These are phyloP conservation scores for Porites evermanni DNA, from an alignment of 92 coral and sea anemone genomes.

Conservation along the genomic window DNA sequence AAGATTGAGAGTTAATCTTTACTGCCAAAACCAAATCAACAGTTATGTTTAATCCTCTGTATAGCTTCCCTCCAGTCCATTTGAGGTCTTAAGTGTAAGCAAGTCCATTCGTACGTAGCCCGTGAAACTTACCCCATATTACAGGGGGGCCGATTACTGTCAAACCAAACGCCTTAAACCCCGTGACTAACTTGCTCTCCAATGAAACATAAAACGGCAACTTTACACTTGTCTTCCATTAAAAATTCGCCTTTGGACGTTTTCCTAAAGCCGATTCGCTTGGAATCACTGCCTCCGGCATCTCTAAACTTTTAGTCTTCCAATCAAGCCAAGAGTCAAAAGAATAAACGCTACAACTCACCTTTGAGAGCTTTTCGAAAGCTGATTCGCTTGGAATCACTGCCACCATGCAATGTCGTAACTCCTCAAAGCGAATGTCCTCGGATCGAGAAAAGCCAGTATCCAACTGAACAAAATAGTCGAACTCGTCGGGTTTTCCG, in stretches of 20 bases:
- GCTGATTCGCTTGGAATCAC: constrained; percentile 11
- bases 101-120: constrained; percentile 7
- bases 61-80: constrained; percentile 11
- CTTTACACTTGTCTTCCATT: constrained; percentile 8
- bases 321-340: no score
- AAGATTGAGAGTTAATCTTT: constrained; percentile 20
- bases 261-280: neutral
- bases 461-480: constrained; percentile 41
- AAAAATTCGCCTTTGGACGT: neutral
- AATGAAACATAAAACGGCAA: constrained; percentile 31
- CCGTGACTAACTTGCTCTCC: constrained; percentile 13
- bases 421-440: constrained; percentile 5
- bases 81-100: constrained; percentile 9
- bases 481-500: constrained; percentile 63
- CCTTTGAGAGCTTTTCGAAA: neutral
- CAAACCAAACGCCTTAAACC: constrained; percentile 43
- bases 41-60: neutral
- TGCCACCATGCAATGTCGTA: neutral
- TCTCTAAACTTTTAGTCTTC: no score
- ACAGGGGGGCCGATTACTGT: neutral
- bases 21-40: constrained; percentile 27
- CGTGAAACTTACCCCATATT: no score
- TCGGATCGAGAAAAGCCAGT: constrained; percentile 28
- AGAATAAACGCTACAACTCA: no score
- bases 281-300: no score